Evolutionary conservation across 2,113 vertebrate genomes (phyloP), one percentile per base, ranked within the genome.

Genomic region (Corvus moneduloides): DNA sequence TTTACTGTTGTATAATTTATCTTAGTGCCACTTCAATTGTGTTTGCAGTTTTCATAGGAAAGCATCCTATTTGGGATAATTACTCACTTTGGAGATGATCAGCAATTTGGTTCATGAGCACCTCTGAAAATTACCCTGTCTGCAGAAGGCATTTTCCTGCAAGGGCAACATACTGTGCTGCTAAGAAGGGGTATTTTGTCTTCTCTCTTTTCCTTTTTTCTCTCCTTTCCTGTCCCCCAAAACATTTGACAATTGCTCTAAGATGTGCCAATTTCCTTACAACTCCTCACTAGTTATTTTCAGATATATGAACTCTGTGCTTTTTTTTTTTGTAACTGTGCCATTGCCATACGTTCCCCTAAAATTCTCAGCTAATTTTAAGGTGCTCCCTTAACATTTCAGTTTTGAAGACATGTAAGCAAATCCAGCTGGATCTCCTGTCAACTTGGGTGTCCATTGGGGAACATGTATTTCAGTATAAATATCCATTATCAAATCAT

Each of bases 81-180:
- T 97, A 96, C 96, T 98, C 90, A 91, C 90, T 97, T 95, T 91
- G 87, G 21, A 95, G 95, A 97, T 35, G 72, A 97, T 97, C 85
- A 71, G 97, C 92, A 96, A 87, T 97, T 96, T 91, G 55, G 94
- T 91, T 97, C 90, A 88, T 64, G 86, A 96, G 82, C 76, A 97
- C 89, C 97, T 98, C 85, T 96, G 95, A 96, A 97, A 97, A 97
- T 96, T 93, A 94, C 76, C 82, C 66, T 95, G 54, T 92, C 79
- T 90, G 41, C 95, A 96, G 94, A 95, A 97, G 84, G 96, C 72
- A 67, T 81, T 96, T 95, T 96, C 56, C 48, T 90, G 66, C 48
- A 94, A 95, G 94, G 52, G 44, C 32, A 92, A 94, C 52, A 87
- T 52, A 87, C 49, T 51, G 27, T 35, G 30, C 74, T 87, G 52